phyloP scores from a whole-genome alignment of 2,113 vertebrate genomes.

The Zingel zingel region DNA sequence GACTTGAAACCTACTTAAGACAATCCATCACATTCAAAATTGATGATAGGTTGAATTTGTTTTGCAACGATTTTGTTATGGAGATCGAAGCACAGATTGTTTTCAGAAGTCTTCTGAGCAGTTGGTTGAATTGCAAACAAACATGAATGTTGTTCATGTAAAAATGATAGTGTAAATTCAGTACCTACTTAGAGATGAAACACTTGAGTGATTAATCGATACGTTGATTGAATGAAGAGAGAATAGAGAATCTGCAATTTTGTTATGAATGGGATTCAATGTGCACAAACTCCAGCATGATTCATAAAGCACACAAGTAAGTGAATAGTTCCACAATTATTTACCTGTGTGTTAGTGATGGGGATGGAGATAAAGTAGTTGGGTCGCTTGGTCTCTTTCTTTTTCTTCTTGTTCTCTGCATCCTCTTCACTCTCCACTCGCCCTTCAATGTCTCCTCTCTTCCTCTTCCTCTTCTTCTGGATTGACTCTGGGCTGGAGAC shows the following conservation, averaged over 20 bases:
- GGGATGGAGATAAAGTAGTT: slow-evolving; percentile 98
- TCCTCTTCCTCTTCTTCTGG: slow-evolving; percentile 85
- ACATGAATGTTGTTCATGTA: not conserved
- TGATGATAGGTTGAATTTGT: not conserved
- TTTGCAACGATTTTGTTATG: not conserved
- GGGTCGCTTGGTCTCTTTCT: slow-evolving; percentile 82
- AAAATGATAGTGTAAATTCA: not conserved
- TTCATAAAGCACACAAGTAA: not conserved
- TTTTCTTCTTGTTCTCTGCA: slow-evolving; percentile 87
- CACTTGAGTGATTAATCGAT: not conserved
- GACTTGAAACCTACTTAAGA: not conserved
- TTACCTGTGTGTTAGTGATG: slow-evolving; percentile 74
- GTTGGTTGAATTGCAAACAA: not conserved
- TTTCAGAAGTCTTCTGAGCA: not conserved
- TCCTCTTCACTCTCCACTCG: slow-evolving; percentile 83
- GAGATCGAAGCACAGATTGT: not conserved
- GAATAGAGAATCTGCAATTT: not conserved
- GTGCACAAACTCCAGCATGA: not conserved
- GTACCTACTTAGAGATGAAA: not conserved
- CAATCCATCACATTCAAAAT: not conserved
- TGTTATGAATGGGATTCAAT: not conserved
- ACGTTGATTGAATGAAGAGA: not conserved
- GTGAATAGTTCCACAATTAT: not conserved
- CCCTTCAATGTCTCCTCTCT: slow-evolving; percentile 76
- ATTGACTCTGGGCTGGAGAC: slow-evolving; percentile 76